These are phyloP conservation scores for Phengaris alcon DNA, from an alignment of 2,888 invertebrate species.

Conservation along the genomic window DNA sequence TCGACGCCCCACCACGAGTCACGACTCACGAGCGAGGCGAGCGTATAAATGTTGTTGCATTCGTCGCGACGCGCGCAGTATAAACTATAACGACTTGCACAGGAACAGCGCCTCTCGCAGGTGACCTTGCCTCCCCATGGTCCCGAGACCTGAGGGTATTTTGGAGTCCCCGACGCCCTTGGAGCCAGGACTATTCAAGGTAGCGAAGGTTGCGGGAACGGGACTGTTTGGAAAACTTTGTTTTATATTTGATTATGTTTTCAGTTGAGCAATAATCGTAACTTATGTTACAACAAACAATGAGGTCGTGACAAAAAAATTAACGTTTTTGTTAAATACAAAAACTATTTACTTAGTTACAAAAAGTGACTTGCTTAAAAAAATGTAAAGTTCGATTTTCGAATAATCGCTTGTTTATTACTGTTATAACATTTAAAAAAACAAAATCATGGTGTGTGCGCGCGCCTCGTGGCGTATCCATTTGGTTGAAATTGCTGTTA, in stretches of 20 bases:
- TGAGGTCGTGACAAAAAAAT: no score
- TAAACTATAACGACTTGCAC: neutral
- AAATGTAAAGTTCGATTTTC: neutral
- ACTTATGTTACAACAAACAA: no score
- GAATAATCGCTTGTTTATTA: neutral
- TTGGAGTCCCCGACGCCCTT: neutral
- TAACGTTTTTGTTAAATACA: no score
- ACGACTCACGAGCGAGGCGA: neutral
- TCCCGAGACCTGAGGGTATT: neutral
- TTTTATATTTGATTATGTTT: neutral
- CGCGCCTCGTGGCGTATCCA: conserved; percentile 63
- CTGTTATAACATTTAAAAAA: neutral
- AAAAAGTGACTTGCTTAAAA: no score
- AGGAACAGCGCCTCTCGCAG: neutral
- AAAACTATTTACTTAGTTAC: no score
- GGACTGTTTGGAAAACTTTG: neutral
- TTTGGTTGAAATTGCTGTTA: conserved; percentile 73
- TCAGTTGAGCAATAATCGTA: neutral
- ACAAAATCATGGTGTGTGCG: conserved; percentile 48
- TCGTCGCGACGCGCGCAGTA: conserved; percentile 1
- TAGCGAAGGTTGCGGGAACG: neutral
- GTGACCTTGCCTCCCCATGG: neutral
- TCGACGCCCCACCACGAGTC: neutral
- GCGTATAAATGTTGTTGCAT: conserved; percentile 1
- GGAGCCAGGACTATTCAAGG: neutral